These are phyloP conservation scores for Ianthella basta DNA, from an alignment of 37 sponge, comb jelly and placozoan genomes.

Conservation along the genomic window DNA sequence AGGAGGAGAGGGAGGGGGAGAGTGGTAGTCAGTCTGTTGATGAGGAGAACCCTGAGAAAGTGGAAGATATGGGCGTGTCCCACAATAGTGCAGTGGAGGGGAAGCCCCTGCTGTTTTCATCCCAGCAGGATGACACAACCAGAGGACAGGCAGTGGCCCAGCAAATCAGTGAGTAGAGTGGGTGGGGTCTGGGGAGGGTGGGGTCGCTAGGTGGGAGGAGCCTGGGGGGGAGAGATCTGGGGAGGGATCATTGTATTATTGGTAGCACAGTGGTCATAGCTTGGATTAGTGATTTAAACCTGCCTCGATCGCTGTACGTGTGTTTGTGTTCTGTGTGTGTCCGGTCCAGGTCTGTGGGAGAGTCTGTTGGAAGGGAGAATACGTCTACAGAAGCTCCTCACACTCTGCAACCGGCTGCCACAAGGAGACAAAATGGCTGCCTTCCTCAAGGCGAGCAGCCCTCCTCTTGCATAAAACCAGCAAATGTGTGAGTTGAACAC, in stretches of 20 bases:
- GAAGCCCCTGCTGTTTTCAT: background rate
- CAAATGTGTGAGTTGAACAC: background rate
- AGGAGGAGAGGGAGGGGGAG: slow-evolving; percentile 24
- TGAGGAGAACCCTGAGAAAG: background rate
- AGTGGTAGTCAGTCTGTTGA: background rate
- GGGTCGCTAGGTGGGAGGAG: too few species aligned
- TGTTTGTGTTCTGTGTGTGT: background rate
- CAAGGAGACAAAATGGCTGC: slow-evolving; percentile 29
- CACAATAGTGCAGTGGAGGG: background rate
- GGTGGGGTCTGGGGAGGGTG: too few species aligned
- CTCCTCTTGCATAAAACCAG: background rate
- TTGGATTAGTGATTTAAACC: background rate
- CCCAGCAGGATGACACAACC: too few species aligned
- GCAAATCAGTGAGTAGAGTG: too few species aligned
- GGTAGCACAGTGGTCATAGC: too few species aligned
- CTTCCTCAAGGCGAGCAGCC: slow-evolving; percentile 49
- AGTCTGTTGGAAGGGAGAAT: slow-evolving; percentile 82
- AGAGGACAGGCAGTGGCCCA: too few species aligned
- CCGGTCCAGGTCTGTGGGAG: slow-evolving; percentile 70
- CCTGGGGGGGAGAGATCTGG: too few species aligned
- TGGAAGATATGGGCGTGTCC: background rate
- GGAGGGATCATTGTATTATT: background rate
- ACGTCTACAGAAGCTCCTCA: slow-evolving; percentile 62
- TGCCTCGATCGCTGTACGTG: background rate
- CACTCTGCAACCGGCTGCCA: slow-evolving; percentile 73